Evolutionary conservation across 2,888 invertebrate genomes (phyloP).

Genomic region (Teleiodes luculella): DNA sequence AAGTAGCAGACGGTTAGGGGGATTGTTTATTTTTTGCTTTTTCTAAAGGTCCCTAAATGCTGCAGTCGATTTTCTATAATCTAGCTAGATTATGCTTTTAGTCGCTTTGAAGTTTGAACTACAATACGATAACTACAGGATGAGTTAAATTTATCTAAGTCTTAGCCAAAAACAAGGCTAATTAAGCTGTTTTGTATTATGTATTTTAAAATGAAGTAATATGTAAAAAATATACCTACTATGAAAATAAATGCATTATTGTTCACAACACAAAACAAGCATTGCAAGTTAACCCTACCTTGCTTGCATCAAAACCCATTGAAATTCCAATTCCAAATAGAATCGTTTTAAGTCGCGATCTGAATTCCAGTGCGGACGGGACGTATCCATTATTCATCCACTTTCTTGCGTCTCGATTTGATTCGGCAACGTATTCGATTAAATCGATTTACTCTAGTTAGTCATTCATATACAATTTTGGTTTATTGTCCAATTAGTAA

Average conservation of each 20-base stretch:
- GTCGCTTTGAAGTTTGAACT: too few species aligned
- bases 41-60: too few species aligned
- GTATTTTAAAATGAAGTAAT: too few species aligned
- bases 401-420: conserved; percentile 38
- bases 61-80: too few species aligned
- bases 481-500: conserved; percentile 51
- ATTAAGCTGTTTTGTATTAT: too few species aligned
- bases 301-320: conserved; percentile 8
- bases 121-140: too few species aligned
- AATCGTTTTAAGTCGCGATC: conserved; percentile 36
- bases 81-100: too few species aligned
- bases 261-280: not conserved
- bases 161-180: too few species aligned
- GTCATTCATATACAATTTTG: conserved; percentile 41
- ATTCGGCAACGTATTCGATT: conserved; percentile 19
- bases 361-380: conserved; percentile 32
- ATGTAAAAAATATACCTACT: too few species aligned
- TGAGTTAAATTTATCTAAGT: too few species aligned
- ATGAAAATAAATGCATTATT: not conserved
- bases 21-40: too few species aligned
- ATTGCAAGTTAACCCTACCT: not conserved
- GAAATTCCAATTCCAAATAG: conserved; percentile 16
- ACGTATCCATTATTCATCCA: conserved; percentile 50
- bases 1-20: too few species aligned
- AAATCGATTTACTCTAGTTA: conserved; percentile 37